Evolutionary conservation across 1,140 invertebrate genomes (phyloP).

Genomic region (Steinernema khuongi): DNA sequence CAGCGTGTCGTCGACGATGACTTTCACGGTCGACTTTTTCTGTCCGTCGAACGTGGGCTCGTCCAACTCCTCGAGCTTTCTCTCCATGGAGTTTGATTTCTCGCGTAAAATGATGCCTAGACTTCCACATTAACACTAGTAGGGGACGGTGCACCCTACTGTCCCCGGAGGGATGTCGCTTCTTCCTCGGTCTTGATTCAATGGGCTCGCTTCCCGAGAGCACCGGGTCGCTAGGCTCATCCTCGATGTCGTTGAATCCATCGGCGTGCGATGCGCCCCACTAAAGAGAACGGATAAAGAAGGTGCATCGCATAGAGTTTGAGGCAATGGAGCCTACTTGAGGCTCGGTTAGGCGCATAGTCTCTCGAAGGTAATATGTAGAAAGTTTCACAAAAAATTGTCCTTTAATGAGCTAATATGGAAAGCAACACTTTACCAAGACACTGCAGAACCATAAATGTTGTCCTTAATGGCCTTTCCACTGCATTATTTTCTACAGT

Average conservation of each 20-base stretch:
- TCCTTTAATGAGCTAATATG: neutral
- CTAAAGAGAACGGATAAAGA: constrained; percentile 11
- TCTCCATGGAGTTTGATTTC: constrained; percentile 36
- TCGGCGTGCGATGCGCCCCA: constrained; percentile 2
- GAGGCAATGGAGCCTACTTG: too few relatives aligned
- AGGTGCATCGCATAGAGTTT: neutral
- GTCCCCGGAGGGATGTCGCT: constrained; percentile 9
- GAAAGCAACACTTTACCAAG: neutral
- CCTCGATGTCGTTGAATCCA: neutral
- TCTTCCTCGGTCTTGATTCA: constrained; percentile 2
- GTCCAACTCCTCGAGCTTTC: constrained; percentile 31
- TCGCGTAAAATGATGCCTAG: constrained; percentile 35
- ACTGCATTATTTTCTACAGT: neutral
- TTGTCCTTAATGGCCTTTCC: neutral
- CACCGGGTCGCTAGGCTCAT: neutral
- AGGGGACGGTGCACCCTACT: constrained; percentile 3
- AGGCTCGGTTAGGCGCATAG: neutral
- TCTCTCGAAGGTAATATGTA: neutral
- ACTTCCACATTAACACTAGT: neutral
- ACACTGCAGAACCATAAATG: neutral
- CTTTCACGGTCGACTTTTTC: constrained; percentile 34
- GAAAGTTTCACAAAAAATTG: neutral
- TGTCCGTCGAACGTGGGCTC: neutral
- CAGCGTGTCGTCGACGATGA: constrained; percentile 37
- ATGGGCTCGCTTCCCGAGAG: neutral